Conservation (phyloP, 35 echinoderm and acorn worm genomes). For the Heliocidaris tuberculata region DNA sequence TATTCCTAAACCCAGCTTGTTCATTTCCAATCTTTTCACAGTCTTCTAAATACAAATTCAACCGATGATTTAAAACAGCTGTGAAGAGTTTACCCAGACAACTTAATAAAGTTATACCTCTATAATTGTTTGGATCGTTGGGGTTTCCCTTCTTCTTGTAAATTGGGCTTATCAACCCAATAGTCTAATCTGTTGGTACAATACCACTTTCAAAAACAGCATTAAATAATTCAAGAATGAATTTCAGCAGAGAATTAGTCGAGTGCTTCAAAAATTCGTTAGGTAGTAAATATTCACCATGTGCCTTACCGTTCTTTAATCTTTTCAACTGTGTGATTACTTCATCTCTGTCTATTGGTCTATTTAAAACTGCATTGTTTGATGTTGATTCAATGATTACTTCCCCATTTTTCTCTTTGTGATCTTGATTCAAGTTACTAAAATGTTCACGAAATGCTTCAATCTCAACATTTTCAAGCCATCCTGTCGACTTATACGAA, state of each 20-base stretch:
- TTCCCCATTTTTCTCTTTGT: neutral
- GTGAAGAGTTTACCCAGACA: constrained; percentile 59
- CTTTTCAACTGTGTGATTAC: neutral
- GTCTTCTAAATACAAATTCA: constrained; percentile 45
- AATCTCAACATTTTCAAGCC: neutral
- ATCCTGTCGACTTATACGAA: neutral
- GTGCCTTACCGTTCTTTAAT: constrained; percentile 40
- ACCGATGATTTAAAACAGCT: constrained; percentile 41
- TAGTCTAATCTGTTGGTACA: constrained; percentile 30
- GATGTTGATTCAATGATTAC: neutral
- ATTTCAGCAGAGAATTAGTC: neutral
- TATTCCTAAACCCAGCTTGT: constrained; percentile 60
- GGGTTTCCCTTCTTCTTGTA: constrained; percentile 38
- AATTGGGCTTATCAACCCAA: constrained; percentile 1
- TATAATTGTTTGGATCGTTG: constrained; percentile 27
- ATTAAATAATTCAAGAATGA: constrained; percentile 36
- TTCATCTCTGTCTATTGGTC: constrained; percentile 11
- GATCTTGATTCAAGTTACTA: constrained; percentile 1
- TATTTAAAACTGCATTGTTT: neutral
- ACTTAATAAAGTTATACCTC: constrained; percentile 45
- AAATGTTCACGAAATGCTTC: neutral
- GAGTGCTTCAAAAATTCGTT: constrained; percentile 55
- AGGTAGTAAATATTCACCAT: constrained; percentile 38
- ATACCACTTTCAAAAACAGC: constrained; percentile 28
- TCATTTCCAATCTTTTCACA: constrained; percentile 41